phyloP scores from a whole-genome alignment of 1,140 invertebrate species.

The Neotoxoptera formosana region DNA sequence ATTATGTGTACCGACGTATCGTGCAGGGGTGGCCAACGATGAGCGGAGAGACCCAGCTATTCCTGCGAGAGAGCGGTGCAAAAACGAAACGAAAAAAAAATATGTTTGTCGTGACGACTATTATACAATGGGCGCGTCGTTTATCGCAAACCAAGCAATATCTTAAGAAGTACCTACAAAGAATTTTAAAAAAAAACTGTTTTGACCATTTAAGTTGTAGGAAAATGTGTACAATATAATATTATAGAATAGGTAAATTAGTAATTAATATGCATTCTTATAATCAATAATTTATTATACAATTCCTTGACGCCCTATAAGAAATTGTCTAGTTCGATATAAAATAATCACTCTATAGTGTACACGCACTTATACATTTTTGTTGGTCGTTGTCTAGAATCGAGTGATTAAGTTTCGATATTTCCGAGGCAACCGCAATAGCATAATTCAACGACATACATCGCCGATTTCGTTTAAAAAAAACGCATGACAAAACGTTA shows the following conservation, averaged over 20 bases:
- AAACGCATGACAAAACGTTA: not conserved
- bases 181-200: not conserved
- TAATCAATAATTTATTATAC: not conserved
- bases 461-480: not conserved
- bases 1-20: not conserved
- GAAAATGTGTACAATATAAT: not conserved
- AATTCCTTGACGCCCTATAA: not conserved
- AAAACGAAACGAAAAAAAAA: not conserved
- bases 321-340: not conserved
- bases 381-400: not conserved
- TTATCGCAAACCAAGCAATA: not conserved
- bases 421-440: not conserved
- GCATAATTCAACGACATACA: not conserved
- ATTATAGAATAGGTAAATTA: too few relatives aligned
- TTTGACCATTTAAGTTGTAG: not conserved
- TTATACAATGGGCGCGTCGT: not conserved
- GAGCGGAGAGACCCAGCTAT: not conserved
- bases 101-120: not conserved
- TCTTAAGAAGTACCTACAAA: not conserved
- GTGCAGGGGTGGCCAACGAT: not conserved
- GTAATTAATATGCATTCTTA: not conserved
- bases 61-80: not conserved
- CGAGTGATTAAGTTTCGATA: not conserved
- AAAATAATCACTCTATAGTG: not conserved
- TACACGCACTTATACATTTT: not conserved